Conservation (phyloP, 2,888 invertebrate genomes). For the Rhaphigaster nebulosa region DNA sequence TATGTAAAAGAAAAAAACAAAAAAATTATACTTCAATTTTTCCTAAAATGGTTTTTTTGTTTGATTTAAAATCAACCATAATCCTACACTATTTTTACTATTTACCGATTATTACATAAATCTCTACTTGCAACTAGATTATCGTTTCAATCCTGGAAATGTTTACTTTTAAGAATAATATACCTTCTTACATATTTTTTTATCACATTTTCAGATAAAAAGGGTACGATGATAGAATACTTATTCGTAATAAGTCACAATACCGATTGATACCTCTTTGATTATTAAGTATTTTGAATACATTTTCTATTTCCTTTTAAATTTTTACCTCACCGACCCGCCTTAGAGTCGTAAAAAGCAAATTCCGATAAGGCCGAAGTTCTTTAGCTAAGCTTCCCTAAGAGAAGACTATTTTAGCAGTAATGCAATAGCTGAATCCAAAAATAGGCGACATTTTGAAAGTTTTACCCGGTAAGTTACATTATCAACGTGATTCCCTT, state of each 20-base stretch:
- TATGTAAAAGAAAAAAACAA: too few species aligned
- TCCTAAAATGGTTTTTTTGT: too few species aligned
- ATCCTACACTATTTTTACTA: too few species aligned
- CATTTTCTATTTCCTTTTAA: not conserved
- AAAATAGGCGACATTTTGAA: slow-evolving; percentile 6
- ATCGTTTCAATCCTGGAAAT: too few species aligned
- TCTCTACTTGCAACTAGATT: too few species aligned
- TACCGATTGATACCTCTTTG: not conserved
- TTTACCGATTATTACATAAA: too few species aligned
- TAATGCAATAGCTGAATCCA: not conserved
- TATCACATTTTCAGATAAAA: too few species aligned
- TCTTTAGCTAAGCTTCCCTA: not conserved
- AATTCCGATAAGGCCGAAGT: not conserved
- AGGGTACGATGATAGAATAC: too few species aligned
- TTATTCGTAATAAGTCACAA: not conserved
- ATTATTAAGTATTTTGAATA: not conserved
- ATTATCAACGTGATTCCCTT: slow-evolving; percentile 8
- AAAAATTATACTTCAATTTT: too few species aligned
- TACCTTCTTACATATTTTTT: too few species aligned
- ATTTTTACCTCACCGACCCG: not conserved
- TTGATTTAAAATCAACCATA: too few species aligned
- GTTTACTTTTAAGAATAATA: too few species aligned
- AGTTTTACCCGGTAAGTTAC: not conserved
- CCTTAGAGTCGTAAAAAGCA: not conserved
- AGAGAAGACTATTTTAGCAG: not conserved